Percentiles rank a stretch among this genome's conserved stretches.
phyloP scores from a whole-genome alignment of 2,797 vertebrate genomes.

The Myoxocephalus aenaeus region DNA sequence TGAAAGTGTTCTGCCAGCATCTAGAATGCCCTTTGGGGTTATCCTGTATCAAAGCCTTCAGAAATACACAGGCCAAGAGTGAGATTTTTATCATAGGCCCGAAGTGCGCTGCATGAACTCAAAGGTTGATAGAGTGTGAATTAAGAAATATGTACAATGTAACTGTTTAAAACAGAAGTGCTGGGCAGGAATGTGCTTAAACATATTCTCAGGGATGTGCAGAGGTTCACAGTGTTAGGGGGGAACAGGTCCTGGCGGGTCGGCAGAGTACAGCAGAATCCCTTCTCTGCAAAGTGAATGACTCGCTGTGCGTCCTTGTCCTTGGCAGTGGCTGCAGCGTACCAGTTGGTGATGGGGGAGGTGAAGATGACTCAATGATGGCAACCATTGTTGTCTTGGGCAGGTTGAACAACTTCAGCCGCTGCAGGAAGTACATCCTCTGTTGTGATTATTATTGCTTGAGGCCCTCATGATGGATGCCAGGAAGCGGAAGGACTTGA shows the following conservation, averaged over 20 bases:
- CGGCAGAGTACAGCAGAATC: too few relatives aligned
- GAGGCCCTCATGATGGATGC: background rate
- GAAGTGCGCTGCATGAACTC: too few relatives aligned
- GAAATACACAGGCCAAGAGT: too few relatives aligned
- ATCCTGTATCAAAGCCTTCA: background rate
- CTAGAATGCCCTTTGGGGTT: background rate
- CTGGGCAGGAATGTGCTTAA: background rate
- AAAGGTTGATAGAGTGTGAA: background rate
- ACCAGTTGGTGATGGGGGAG: too few relatives aligned
- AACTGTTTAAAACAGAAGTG: background rate
- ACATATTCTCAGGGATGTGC: background rate
- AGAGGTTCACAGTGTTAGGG: background rate
- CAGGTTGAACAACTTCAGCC: too few relatives aligned
- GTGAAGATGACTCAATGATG: too few relatives aligned
- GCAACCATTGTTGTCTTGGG: too few relatives aligned
- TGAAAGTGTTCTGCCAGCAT: too few relatives aligned
- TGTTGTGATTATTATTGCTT: background rate
- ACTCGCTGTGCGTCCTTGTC: too few relatives aligned
- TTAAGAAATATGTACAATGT: background rate
- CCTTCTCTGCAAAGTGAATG: too few relatives aligned
- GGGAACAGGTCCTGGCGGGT: too few relatives aligned
- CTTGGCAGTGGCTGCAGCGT: too few relatives aligned
- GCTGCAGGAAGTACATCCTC: background rate
- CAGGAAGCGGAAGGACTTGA: background rate
- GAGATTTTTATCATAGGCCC: background rate